Evolutionary conservation across 1,140 invertebrate species (phyloP).

Genomic region (Parasteatoda tepidariorum): DNA sequence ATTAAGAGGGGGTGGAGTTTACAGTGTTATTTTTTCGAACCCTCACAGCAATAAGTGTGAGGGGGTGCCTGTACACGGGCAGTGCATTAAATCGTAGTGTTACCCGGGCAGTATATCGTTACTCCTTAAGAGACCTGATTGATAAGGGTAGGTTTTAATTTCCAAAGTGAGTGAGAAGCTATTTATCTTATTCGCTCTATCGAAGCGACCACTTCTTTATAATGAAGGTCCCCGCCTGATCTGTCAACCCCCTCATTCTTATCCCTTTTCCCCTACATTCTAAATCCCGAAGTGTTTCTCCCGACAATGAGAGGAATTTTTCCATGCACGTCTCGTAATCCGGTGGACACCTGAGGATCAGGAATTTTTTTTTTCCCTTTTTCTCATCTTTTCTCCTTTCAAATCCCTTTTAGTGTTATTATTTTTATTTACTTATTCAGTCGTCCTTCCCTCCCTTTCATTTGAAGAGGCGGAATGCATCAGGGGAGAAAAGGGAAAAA

Average conservation of each 20-base stretch:
- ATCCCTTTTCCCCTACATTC: background rate
- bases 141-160: constrained; percentile 59
- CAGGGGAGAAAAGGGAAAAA: constrained; percentile 18
- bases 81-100: constrained; percentile 56
- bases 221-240: background rate
- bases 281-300: constrained; percentile 22
- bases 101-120: constrained; percentile 3
- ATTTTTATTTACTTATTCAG: constrained; percentile 45
- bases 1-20: background rate
- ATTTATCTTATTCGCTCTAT: constrained; percentile 47
- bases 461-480: background rate
- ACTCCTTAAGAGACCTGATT: constrained; percentile 48
- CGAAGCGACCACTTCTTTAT: constrained; percentile 40
- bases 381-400: background rate
- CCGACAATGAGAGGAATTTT: constrained; percentile 47
- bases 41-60: background rate
- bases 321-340: constrained; percentile 45
- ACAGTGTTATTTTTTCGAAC: constrained; percentile 8
- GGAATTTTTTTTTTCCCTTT: background rate
- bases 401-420: background rate
- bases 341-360: constrained; percentile 57
- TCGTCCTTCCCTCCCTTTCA: background rate
- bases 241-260: constrained; percentile 2
- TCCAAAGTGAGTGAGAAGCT: constrained; percentile 49
- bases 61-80: constrained; percentile 21